Evolutionary conservation across 2,888 invertebrate genomes (phyloP), one percentile per base, ranked within the genome.

Genomic region (Coenonympha arcania): DNA sequence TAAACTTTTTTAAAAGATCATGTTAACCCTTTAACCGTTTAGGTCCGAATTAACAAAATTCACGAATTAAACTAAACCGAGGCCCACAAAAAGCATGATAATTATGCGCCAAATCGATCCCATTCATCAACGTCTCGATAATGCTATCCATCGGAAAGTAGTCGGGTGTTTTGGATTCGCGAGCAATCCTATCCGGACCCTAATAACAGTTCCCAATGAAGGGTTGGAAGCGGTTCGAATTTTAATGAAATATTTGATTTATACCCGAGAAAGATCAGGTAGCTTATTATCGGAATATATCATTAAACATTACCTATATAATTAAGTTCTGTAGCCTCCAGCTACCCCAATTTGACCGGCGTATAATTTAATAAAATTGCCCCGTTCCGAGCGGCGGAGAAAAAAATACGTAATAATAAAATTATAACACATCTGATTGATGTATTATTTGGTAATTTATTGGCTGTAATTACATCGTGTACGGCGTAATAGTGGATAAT

Each of bases 211-310:
- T 65, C 66, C 62, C 76, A 82, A 80, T 83, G 73, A 84, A 85
- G 85, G 85, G 84, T 81, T 84, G 75, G 66, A 64, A 73, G 67
- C 75, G 72, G 65, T 71, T 70, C 72, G 76, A 77, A 73, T 78
- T 84, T 84, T 86, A 86, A 86, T 86, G 85, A 85, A 86, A 84
- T 83, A 81, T 84, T 84, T 86, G 85, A 86, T 86, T 86, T 86
- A 86, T 86, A 74, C 76, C 71, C 74, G 64, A 65, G 69, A 72
- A 37, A 78, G 75, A 79, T 83, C 82, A 83, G 85, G 85, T 86
- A 86, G 85, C 86, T 85, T 86, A 86, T 85, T 84, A 86, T 80
- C 78, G 76, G 80, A 78, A 80, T 83, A 81, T 85, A 85, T 85
- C 81, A 86, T 86, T 86, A 86, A 81, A 72, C 76, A 85, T 86